phyloP scores from a whole-genome alignment of 2,888 invertebrate genomes.

The Notodonta dromedarius region DNA sequence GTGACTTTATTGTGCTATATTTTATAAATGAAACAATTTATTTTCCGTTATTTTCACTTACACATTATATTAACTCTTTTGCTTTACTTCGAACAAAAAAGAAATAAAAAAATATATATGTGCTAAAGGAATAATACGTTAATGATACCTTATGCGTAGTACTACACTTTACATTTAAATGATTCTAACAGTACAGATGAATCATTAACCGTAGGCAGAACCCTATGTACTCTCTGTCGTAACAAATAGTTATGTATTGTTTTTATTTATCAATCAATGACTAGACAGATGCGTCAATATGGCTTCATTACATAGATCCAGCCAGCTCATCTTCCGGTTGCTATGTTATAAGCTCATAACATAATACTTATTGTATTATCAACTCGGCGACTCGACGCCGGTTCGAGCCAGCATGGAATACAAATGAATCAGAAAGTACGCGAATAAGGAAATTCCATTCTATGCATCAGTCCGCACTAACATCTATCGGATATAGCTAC shows the following conservation, averaged over 20 bases:
- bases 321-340: constrained; percentile 58
- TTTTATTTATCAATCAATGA: constrained; percentile 1
- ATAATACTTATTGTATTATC: constrained; percentile 55
- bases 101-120: too few relatives aligned
- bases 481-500: constrained; percentile 20
- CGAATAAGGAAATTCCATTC: constrained; percentile 75
- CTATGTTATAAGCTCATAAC: constrained; percentile 46
- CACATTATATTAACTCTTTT: not conserved
- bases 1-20: constrained; percentile 42
- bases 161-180: not conserved
- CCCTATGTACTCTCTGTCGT: not conserved
- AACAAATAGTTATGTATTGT: constrained; percentile 3
- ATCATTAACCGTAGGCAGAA: not conserved
- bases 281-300: constrained; percentile 37
- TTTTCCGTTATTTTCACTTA: not conserved
- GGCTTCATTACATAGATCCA: constrained; percentile 39
- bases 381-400: constrained; percentile 47
- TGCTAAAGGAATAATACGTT: too few relatives aligned
- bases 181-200: not conserved
- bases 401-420: constrained; percentile 59
- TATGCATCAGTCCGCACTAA: constrained; percentile 51
- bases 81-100: too few relatives aligned
- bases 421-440: constrained; percentile 78
- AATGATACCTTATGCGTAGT: not conserved
- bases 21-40: not conserved